phyloP scores from a whole-genome alignment of 2,113 vertebrate genomes.

The Ciconia stormi region DNA sequence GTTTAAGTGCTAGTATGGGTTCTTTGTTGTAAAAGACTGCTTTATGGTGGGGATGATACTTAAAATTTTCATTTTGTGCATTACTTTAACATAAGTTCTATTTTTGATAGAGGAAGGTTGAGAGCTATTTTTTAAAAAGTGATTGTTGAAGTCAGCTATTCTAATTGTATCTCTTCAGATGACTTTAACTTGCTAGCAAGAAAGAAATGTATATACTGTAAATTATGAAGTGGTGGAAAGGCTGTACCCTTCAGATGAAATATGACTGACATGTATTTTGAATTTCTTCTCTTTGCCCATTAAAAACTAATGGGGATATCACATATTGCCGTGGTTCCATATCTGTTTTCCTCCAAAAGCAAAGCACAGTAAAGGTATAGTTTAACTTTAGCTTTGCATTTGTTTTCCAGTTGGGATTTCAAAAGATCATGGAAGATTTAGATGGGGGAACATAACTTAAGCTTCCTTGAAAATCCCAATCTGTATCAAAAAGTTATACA shows the following conservation, averaged over 20 bases:
- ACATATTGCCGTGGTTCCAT: neutral
- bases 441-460: neutral
- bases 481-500: neutral
- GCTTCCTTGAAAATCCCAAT: neutral
- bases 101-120: neutral
- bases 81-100: neutral
- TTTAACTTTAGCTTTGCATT: neutral
- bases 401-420: neutral
- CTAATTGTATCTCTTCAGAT: neutral
- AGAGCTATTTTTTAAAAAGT: neutral
- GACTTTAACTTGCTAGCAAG: neutral
- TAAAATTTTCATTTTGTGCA: neutral
- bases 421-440: neutral
- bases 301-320: neutral
- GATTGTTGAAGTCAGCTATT: neutral
- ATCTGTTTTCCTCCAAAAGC: neutral
- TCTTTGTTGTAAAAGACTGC: neutral
- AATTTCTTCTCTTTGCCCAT: neutral
- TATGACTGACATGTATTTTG: neutral
- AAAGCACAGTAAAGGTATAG: neutral
- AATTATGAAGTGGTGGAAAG: neutral
- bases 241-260: neutral
- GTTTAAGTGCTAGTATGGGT: neutral
- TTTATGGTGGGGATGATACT: neutral
- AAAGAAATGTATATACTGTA: neutral